Conservation (phyloP, 2,797 vertebrate species). For the Sciurus carolinensis region DNA sequence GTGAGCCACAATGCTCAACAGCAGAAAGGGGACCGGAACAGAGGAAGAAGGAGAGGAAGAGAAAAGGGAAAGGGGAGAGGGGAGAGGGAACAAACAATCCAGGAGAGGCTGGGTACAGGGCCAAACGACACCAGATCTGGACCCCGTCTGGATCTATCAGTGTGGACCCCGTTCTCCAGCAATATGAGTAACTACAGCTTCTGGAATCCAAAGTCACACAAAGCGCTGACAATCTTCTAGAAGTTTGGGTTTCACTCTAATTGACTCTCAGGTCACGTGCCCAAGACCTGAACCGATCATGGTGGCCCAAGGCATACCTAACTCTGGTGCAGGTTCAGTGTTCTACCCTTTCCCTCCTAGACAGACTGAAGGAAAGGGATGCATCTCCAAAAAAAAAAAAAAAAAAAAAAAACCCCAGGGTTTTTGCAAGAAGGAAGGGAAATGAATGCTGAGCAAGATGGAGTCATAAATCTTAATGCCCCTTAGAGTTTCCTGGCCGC, state of each 20-base stretch:
- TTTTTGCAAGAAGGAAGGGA: constrained; percentile 27
- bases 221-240: background rate
- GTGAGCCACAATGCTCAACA: background rate
- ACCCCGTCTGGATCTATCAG: background rate
- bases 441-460: background rate
- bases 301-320: background rate
- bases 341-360: background rate
- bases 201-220: background rate
- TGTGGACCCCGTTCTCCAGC: background rate
- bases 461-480: background rate
- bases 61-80: background rate
- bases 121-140: background rate
- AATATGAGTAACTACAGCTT: background rate
- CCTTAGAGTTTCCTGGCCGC: background rate
- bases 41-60: background rate
- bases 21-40: background rate
- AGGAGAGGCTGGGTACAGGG: background rate
- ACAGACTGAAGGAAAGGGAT: background rate
- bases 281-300: background rate
- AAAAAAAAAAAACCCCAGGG: background rate
- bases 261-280: background rate
- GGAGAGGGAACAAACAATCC: background rate
- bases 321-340: background rate
- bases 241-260: background rate
- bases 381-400: too few relatives aligned